These are phyloP conservation scores for Phocides pigmalion DNA, from an alignment of 1,140 invertebrate genomes.

Conservation along the genomic window DNA sequence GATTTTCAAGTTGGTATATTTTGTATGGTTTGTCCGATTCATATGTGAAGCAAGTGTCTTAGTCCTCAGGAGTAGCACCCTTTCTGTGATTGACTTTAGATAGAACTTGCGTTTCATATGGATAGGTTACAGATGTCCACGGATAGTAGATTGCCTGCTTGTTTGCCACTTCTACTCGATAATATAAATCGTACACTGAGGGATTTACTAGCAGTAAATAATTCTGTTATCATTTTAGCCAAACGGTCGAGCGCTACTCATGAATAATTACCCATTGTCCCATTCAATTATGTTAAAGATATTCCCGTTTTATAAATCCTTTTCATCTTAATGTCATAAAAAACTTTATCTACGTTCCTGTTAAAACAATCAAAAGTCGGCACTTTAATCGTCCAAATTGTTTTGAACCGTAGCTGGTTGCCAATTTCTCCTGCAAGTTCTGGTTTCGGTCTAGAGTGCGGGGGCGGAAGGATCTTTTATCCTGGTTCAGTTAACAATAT, in stretches of 20 bases:
- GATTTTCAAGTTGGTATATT: too few species aligned
- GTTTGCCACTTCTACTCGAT: too few species aligned
- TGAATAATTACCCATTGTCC: conserved; percentile 28
- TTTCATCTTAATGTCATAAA: conserved; percentile 28
- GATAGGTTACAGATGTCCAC: too few species aligned
- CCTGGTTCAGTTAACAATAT: conserved; percentile 47
- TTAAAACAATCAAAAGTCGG: conserved; percentile 59
- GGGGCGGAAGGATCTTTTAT: conserved; percentile 30
- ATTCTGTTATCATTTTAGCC: conserved; percentile 5
- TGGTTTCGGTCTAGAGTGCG: conserved; percentile 25
- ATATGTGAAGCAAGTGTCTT: too few species aligned
- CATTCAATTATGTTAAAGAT: conserved; percentile 27
- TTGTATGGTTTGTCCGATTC: too few species aligned
- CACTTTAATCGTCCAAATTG: conserved; percentile 53
- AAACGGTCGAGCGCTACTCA: conserved; percentile 5
- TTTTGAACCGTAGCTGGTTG: conserved; percentile 34
- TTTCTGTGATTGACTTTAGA: too few species aligned
- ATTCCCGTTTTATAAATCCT: conserved; percentile 20
- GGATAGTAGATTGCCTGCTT: too few species aligned
- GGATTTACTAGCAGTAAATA: background rate
- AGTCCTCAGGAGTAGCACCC: too few species aligned
- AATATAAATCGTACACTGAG: too few species aligned
- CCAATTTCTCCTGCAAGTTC: conserved; percentile 22
- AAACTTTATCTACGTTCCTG: conserved; percentile 32
- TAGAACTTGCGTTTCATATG: too few species aligned